phyloP scores from a whole-genome alignment of 2,797 vertebrate genomes.

The Poecilia picta region DNA sequence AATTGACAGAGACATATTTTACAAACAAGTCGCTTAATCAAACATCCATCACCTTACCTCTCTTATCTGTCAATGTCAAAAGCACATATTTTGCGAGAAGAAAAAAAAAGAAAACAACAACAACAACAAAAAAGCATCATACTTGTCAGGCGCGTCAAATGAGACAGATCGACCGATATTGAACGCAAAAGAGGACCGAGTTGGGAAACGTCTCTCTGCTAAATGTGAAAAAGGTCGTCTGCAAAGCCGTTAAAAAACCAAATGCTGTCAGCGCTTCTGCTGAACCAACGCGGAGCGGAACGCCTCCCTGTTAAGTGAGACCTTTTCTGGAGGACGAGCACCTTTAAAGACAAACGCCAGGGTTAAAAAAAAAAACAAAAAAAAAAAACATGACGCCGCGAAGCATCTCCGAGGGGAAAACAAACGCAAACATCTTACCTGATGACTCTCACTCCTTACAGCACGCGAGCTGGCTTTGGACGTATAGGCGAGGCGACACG shows the following conservation, averaged over 20 bases:
- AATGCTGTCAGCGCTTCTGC: conserved; percentile 65
- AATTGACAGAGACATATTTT: conserved; percentile 15
- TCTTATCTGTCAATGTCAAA: conserved; percentile 67
- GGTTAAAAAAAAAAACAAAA: too few species aligned
- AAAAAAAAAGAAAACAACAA: neutral
- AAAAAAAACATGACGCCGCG: neutral
- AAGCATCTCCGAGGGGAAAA: neutral
- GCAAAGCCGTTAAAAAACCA: conserved; percentile 38
- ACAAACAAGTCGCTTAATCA: conserved; percentile 56
- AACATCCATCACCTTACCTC: conserved; percentile 39
- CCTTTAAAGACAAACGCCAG: conserved; percentile 27
- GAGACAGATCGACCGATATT: conserved; percentile 22
- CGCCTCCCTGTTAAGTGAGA: conserved; percentile 41
- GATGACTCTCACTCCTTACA: conserved; percentile 72
- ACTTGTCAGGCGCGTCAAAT: conserved; percentile 32
- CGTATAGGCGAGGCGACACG: conserved; percentile 64
- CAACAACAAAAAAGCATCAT: neutral
- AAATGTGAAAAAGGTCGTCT: conserved; percentile 45
- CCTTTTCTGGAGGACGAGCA: conserved; percentile 36
- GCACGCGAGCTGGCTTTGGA: conserved; percentile 77
- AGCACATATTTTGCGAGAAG: conserved; percentile 37
- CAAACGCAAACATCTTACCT: conserved; percentile 75
- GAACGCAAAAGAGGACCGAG: conserved; percentile 28
- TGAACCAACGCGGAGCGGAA: conserved; percentile 59
- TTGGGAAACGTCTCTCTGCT: conserved; percentile 28